A percentile compares a stretch with the other conserved stretches of the same genome.
These are phyloP conservation scores for Ephialtes manifestator DNA, from an alignment of 2,888 invertebrate species.

Conservation along the genomic window DNA sequence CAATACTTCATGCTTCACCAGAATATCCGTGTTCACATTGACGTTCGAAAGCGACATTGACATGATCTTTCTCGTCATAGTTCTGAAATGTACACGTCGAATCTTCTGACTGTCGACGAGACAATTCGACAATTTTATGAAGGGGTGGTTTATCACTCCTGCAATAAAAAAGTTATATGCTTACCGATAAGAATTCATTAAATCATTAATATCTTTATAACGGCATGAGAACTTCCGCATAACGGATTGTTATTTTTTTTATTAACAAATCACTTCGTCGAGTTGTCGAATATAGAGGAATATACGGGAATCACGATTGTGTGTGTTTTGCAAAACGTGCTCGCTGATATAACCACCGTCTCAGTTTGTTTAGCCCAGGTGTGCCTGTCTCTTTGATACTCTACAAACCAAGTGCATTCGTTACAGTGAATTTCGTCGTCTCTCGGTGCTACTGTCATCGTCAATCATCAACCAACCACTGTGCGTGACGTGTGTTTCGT, in stretches of 20 bases:
- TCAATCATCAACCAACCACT: conserved; percentile 17
- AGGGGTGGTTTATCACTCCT: conserved; percentile 23
- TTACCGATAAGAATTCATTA: not conserved
- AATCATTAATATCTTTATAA: not conserved
- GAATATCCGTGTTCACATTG: not conserved
- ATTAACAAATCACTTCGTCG: not conserved
- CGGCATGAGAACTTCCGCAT: not conserved
- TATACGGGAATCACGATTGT: not conserved
- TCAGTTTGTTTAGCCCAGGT: not conserved
- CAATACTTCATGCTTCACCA: not conserved
- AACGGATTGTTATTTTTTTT: not conserved
- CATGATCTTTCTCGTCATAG: not conserved
- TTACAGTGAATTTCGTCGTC: conserved; percentile 28
- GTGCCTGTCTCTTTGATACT: not conserved
- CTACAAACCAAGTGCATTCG: not conserved
- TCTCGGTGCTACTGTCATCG: conserved; percentile 13
- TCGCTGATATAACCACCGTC: not conserved
- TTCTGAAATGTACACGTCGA: not conserved
- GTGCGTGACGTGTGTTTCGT: conserved; percentile 40
- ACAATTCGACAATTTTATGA: not conserved
- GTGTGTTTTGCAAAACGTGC: conserved; percentile 13
- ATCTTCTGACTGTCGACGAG: not conserved
- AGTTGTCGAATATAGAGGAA: not conserved
- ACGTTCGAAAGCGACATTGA: not conserved
- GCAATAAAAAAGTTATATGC: not conserved